Percentiles rank a stretch among this genome's conserved stretches.
Conservation (phyloP, 2,797 vertebrate genomes). For the Lagodon rhomboides region DNA sequence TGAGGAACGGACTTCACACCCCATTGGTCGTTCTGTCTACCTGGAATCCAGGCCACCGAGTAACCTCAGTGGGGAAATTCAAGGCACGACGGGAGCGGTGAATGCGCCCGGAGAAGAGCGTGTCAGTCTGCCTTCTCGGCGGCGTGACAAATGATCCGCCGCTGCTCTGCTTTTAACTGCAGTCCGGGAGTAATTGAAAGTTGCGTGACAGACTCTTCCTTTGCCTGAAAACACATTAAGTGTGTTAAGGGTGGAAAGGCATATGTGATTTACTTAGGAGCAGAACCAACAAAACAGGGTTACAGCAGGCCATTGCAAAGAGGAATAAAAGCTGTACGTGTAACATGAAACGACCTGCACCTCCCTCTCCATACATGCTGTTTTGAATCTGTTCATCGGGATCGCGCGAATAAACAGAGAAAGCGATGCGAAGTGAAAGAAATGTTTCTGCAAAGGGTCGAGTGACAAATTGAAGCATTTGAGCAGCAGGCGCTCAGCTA, state of each 20-base stretch:
- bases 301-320: neutral
- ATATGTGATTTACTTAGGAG: constrained; percentile 16
- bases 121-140: constrained; percentile 3
- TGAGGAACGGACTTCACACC: constrained; percentile 72
- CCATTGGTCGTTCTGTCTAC: constrained; percentile 65
- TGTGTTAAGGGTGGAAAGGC: constrained; percentile 28
- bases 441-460: neutral
- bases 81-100: constrained; percentile 1
- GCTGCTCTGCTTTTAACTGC: constrained; percentile 24
- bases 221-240: constrained; percentile 18
- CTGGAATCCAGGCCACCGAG: constrained; percentile 64
- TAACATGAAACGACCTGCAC: neutral
- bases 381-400: neutral
- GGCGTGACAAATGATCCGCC: constrained; percentile 48
- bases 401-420: constrained; percentile 12
- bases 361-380: neutral
- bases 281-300: constrained; percentile 11
- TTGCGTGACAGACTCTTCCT: constrained; percentile 16
- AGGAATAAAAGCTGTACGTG: neutral
- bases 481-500: constrained; percentile 12
- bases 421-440: constrained; percentile 4
- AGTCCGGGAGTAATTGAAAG: constrained; percentile 34
- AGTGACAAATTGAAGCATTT: constrained; percentile 26
- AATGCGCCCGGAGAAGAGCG: constrained; percentile 7
- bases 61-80: constrained; percentile 13